Evolutionary conservation across 2,888 invertebrate species (phyloP).

Genomic region (Campoplex nolae): DNA sequence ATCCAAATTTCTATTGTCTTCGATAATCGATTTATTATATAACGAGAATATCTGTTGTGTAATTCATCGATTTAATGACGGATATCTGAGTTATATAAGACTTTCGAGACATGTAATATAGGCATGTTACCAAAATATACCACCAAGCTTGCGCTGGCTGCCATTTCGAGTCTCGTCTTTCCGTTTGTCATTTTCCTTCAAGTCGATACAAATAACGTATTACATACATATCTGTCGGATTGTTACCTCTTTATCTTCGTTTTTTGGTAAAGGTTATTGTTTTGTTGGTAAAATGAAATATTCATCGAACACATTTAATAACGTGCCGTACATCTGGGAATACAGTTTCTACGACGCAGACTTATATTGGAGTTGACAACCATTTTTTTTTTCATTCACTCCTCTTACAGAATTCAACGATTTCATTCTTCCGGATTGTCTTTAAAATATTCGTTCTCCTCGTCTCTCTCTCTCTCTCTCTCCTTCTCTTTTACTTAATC

Average conservation of each 20-base stretch:
- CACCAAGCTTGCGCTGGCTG: conserved; percentile 24
- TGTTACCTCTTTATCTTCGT: neutral
- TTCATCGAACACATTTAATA: neutral
- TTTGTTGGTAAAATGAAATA: neutral
- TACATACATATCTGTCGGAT: neutral
- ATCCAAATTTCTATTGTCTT: conserved; percentile 3
- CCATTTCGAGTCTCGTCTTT: neutral
- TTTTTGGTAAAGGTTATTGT: neutral
- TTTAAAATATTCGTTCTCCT: conserved; percentile 19
- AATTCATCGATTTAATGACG: conserved; percentile 40
- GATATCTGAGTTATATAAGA: conserved; percentile 47
- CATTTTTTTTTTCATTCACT: neutral
- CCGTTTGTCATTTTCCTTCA: neutral
- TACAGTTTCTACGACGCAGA: neutral
- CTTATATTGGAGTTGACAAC: neutral
- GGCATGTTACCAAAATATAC: conserved; percentile 10
- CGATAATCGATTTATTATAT: conserved; percentile 21
- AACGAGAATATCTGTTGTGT: conserved; percentile 26
- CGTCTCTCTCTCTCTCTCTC: neutral
- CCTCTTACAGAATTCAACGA: neutral
- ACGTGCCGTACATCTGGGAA: neutral
- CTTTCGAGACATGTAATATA: conserved; percentile 4
- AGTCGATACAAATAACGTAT: conserved; percentile 3
- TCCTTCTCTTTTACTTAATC: neutral
- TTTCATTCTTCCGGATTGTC: neutral